These are phyloP conservation scores for Tachuris rubrigastra DNA, from an alignment of 2,113 vertebrate genomes.

Conservation along the genomic window DNA sequence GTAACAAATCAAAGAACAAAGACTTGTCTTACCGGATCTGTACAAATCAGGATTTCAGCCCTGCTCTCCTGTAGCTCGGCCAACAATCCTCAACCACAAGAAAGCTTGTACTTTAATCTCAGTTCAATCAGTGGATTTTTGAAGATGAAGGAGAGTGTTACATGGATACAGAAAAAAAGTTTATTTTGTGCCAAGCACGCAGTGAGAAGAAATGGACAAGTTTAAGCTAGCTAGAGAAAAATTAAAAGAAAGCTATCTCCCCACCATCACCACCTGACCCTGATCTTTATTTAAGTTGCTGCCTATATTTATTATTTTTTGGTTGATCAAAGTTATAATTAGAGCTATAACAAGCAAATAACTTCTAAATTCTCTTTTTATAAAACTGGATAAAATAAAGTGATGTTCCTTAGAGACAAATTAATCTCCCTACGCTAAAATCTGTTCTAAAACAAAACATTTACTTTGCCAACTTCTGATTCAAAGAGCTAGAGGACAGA, in stretches of 20 bases:
- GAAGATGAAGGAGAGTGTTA: slow-evolving; percentile 33
- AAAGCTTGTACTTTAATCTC: slow-evolving; percentile 53
- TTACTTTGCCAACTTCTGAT: not conserved
- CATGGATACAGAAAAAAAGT: not conserved
- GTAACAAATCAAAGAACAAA: slow-evolving; percentile 23
- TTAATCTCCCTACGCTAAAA: not conserved
- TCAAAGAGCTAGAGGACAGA: not conserved
- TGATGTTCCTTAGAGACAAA: not conserved
- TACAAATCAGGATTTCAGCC: slow-evolving; percentile 1
- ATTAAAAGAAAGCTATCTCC: not conserved
- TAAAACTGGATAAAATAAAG: not conserved
- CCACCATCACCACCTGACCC: not conserved
- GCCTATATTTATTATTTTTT: not conserved
- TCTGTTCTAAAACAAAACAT: not conserved
- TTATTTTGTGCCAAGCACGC: slow-evolving; percentile 17
- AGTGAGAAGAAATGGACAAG: not conserved
- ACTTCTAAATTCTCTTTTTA: not conserved
- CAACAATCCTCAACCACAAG: slow-evolving; percentile 46
- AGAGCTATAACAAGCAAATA: not conserved
- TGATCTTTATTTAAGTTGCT: not conserved
- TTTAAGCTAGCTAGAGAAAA: slow-evolving; percentile 33
- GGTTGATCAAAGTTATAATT: not conserved
- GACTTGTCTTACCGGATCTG: slow-evolving; percentile 1
- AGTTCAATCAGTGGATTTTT: slow-evolving; percentile 30
- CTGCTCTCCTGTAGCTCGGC: slow-evolving; percentile 22